Evolutionary conservation across 2,888 invertebrate species (phyloP).

Genomic region (Limnephilus marmoratus): DNA sequence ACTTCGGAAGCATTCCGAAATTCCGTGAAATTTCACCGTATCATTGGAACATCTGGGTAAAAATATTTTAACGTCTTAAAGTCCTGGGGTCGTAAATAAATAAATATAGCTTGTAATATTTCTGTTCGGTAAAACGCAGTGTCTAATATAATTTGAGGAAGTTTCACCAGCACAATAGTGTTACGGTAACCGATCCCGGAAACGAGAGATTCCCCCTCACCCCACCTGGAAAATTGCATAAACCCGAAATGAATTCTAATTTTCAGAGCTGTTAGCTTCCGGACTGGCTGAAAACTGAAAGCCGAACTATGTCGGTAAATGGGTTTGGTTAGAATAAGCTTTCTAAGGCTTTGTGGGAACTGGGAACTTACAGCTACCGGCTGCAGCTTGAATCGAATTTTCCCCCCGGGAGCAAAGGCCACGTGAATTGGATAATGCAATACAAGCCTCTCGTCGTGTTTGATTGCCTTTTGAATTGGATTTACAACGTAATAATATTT

Average conservation of each 20-base stretch:
- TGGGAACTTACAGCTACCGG: neutral
- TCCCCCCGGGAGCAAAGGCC: neutral
- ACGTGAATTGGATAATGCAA: neutral
- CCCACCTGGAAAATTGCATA: neutral
- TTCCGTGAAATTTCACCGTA: too few species aligned
- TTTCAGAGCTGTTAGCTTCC: neutral
- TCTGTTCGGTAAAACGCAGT: neutral
- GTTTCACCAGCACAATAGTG: neutral
- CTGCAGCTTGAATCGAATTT: neutral
- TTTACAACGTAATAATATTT: neutral
- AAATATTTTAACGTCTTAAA: too few species aligned
- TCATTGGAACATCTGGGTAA: too few species aligned
- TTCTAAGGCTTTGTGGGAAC: neutral
- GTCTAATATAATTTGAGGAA: neutral
- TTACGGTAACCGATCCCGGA: neutral
- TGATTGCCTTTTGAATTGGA: neutral
- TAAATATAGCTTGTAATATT: neutral
- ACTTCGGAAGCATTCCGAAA: too few species aligned
- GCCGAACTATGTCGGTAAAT: neutral
- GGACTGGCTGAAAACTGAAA: neutral
- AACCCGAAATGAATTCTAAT: neutral
- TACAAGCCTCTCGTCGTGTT: neutral
- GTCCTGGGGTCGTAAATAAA: too few species aligned
- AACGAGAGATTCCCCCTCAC: neutral
- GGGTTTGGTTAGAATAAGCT: neutral